A percentile compares a stretch with the other conserved stretches of the same genome.
phyloP scores from a whole-genome alignment of 2,888 invertebrate genomes.

The Scaptomyza cyrtandrae region DNA sequence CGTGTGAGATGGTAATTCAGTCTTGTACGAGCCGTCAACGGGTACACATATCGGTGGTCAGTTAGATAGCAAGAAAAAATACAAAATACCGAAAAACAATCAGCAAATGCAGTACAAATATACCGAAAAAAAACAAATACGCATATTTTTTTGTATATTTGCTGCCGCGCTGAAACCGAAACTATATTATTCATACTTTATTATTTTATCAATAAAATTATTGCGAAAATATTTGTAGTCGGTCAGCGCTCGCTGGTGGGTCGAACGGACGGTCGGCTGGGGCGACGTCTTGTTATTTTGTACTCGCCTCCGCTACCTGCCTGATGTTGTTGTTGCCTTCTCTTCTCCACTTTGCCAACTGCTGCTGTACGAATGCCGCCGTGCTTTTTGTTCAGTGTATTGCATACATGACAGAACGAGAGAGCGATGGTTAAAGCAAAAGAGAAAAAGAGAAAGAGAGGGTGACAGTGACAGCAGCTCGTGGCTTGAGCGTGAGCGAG shows the following conservation, averaged over 20 bases:
- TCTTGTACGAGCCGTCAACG: constrained; percentile 87
- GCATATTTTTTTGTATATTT: constrained; percentile 40
- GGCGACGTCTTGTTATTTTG: constrained; percentile 56
- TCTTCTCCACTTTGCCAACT: constrained; percentile 74
- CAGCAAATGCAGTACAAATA: constrained; percentile 48
- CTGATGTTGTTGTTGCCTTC: constrained; percentile 74
- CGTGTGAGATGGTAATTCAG: constrained; percentile 87
- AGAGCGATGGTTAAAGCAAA: constrained; percentile 24
- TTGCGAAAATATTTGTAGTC: constrained; percentile 60
- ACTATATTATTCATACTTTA: constrained; percentile 41
- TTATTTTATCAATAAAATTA: constrained; percentile 53
- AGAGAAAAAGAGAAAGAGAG: constrained; percentile 29
- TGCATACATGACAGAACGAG: constrained; percentile 35
- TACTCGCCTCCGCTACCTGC: constrained; percentile 52
- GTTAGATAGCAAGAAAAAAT: constrained; percentile 38
- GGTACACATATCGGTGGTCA: constrained; percentile 85
- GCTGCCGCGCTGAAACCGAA: constrained; percentile 36
- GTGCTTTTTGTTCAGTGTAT: constrained; percentile 74
- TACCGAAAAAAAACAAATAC: constrained; percentile 37
- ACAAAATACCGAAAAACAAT: constrained; percentile 57
- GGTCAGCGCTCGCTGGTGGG: constrained; percentile 44
- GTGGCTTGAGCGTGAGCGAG: constrained; percentile 39
- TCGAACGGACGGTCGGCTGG: constrained; percentile 28
- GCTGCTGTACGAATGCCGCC: constrained; percentile 73
- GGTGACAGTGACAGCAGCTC: constrained; percentile 28